phyloP scores from a whole-genome alignment of 1,140 invertebrate genomes.

The Harlomillsia oculata region DNA sequence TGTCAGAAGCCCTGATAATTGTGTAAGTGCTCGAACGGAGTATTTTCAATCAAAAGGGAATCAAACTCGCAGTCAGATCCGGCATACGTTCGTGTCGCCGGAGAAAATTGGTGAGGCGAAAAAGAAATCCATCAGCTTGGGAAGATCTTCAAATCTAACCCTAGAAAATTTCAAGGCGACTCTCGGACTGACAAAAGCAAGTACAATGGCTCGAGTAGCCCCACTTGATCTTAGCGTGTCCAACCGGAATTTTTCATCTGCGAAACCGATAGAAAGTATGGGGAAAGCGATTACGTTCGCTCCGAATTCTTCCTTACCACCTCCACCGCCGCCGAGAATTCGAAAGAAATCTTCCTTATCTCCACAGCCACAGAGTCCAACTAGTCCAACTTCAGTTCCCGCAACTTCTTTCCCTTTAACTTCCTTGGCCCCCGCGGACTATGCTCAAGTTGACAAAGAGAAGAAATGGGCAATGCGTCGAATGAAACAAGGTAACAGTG shows the following conservation, averaged over 20 bases:
- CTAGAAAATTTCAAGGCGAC: background rate
- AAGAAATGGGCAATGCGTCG: slow-evolving; percentile 32
- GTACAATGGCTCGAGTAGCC: slow-evolving; percentile 1
- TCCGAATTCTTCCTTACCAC: slow-evolving; percentile 13
- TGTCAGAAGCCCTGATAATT: background rate
- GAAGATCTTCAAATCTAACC: slow-evolving; percentile 14
- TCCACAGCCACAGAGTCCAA: slow-evolving; percentile 5
- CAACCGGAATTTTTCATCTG: background rate
- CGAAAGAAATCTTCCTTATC: slow-evolving; percentile 14
- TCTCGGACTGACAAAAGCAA: background rate
- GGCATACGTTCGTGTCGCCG: background rate
- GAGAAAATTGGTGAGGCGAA: slow-evolving; percentile 7
- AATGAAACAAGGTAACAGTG: slow-evolving; percentile 14
- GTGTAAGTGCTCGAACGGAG: background rate
- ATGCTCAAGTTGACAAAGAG: slow-evolving; percentile 30
- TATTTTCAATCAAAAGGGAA: background rate
- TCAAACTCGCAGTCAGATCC: background rate
- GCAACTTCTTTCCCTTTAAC: background rate
- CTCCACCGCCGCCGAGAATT: slow-evolving; percentile 20
- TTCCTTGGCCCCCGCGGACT: background rate
- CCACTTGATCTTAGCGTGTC: slow-evolving; percentile 10
- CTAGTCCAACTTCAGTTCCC: background rate
- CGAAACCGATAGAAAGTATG: background rate
- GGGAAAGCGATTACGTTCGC: slow-evolving; percentile 12
- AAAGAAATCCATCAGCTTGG: slow-evolving; percentile 26